Percentiles rank a stretch among this genome's conserved stretches.
Evolutionary conservation across 2,113 vertebrate species (phyloP).

Genomic region (Asarcornis scutulata): DNA sequence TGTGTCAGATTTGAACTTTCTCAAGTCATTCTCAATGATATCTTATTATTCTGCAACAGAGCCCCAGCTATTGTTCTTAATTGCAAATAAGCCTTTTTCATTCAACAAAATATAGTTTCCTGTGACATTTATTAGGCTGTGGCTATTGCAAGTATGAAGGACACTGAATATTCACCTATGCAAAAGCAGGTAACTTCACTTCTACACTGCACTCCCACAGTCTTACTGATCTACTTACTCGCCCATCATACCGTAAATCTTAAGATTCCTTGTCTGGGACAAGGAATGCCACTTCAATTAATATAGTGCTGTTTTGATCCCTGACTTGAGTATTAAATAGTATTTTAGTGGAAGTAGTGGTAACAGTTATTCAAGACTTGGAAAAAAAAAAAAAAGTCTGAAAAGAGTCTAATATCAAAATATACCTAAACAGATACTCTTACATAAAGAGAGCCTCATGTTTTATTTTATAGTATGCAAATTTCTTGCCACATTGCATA

Average conservation of each 20-base stretch:
- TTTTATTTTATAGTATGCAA: background rate
- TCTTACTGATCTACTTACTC: background rate
- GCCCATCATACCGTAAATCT: background rate
- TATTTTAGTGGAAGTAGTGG: background rate
- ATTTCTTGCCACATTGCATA: background rate
- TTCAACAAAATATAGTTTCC: background rate
- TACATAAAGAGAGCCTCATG: background rate
- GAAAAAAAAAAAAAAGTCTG: no score
- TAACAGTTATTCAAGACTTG: background rate
- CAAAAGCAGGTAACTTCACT: background rate
- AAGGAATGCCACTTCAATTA: background rate
- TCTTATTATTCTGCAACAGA: background rate
- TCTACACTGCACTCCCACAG: background rate
- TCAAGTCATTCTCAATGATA: background rate
- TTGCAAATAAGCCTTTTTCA: background rate
- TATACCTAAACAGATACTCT: background rate
- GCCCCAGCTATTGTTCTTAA: background rate
- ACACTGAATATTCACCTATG: background rate
- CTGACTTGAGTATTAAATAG: background rate
- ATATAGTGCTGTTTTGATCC: background rate
- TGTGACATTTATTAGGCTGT: background rate
- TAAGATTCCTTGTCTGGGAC: background rate
- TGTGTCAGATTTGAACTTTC: conserved; percentile 6
- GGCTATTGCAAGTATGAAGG: background rate
- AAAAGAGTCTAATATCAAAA: background rate